Percentiles rank a stretch among this genome's conserved stretches.
Conservation (phyloP, 1,140 invertebrate genomes). For the Aphaenogaster floridana region DNA sequence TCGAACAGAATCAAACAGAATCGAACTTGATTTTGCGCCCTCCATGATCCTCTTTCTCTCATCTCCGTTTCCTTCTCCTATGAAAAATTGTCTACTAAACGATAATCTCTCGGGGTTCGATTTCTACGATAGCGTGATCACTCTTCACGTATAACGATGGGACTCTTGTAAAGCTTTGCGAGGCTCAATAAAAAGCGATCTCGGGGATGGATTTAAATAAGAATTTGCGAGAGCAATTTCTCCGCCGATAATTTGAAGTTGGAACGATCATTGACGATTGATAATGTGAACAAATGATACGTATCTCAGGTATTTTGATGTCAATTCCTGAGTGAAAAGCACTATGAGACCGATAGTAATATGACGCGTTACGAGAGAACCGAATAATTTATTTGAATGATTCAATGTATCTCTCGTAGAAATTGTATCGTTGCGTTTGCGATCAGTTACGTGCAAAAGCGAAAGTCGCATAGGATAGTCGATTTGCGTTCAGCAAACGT, state of each 20-base stretch:
- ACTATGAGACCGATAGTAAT: background rate
- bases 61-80: background rate
- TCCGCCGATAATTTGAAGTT: conserved; percentile 49
- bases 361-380: background rate
- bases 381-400: background rate
- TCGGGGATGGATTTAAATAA: conserved; percentile 41
- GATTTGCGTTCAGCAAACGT: conserved; percentile 32
- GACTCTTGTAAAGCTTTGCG: conserved; percentile 50
- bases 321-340: conserved; percentile 38
- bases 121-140: conserved; percentile 51
- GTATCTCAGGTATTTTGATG: conserved; percentile 7
- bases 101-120: conserved; percentile 42
- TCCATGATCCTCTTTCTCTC: background rate
- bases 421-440: conserved; percentile 6
- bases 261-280: conserved; percentile 60
- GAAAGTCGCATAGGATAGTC: background rate
- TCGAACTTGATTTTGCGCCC: conserved; percentile 16
- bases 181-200: conserved; percentile 34
- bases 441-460: background rate
- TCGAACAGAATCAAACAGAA: conserved; percentile 25
- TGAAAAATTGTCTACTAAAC: conserved; percentile 37
- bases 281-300: conserved; percentile 19
- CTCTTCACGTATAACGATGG: background rate
- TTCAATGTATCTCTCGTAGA: background rate
- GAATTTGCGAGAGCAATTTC: conserved; percentile 53